phyloP scores from a whole-genome alignment of 2,888 invertebrate genomes.

The Brachycybe producta region DNA sequence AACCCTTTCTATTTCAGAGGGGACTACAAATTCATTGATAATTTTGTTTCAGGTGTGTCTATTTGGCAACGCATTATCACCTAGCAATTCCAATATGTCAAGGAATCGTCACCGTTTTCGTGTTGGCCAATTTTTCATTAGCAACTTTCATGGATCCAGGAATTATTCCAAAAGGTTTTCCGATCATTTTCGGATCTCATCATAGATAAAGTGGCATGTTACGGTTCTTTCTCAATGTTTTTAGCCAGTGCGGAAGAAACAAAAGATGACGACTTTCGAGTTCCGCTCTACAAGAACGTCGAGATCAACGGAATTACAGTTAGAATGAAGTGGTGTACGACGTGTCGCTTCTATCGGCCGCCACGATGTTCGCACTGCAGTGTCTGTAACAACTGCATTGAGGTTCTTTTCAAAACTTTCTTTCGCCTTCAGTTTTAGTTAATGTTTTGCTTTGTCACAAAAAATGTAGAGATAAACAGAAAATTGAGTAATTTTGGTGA shows the following conservation, averaged over 20 bases:
- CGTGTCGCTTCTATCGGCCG: slow-evolving; percentile 98
- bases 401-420: too few species aligned
- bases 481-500: too few species aligned
- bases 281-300: slow-evolving; percentile 90
- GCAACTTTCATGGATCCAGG: slow-evolving; percentile 99
- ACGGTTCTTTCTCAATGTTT: neutral
- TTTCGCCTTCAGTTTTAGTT: too few species aligned
- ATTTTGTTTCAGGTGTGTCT: slow-evolving; percentile 60
- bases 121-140: slow-evolving; percentile 93
- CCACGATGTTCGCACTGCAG: slow-evolving; percentile 98
- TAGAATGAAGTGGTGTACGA: slow-evolving; percentile 99
- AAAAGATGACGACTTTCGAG: slow-evolving; percentile 90
- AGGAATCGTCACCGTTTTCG: slow-evolving; percentile 90
- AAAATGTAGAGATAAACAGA: too few species aligned
- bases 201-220: neutral
- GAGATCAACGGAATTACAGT: slow-evolving; percentile 98
- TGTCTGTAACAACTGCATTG: slow-evolving; percentile 96
- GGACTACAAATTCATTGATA: neutral
- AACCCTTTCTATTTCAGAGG: neutral
- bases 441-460: too few species aligned
- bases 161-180: slow-evolving; percentile 92
- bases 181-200: neutral
- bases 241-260: slow-evolving; percentile 91
- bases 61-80: slow-evolving; percentile 65
- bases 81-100: slow-evolving; percentile 80